Base-by-base conservation (phyloP, 2,888 invertebrate genomes). In the Alentia gelatinosa region DNA sequence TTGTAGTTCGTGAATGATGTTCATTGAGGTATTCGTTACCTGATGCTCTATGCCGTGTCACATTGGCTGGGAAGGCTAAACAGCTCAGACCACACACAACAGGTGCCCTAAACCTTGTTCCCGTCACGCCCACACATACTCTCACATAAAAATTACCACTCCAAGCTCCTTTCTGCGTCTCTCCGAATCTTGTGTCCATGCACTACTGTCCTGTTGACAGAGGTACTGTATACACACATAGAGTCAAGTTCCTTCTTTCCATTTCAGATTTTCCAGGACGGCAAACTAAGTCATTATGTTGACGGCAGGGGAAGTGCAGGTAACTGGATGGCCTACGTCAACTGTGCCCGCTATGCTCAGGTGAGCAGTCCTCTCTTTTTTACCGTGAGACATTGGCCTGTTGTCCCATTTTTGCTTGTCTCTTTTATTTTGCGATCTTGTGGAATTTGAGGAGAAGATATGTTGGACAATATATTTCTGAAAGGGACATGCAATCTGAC, bases 241-340 rank as follows among this genome's bases (percentile, higher is more conserved):
- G 37, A 37, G 37, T 75, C 35, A 75, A 75, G 75, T 75, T 35
- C 19, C 40, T 35, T 83, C 39, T 39, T 40, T 39, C 30, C 47
- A 15, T 83, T 47, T 94, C 95, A 96, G 96, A 94, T 96, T 12
- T 96, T 95, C 91, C 93, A 94, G 89, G 94, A 95, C 26, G 95
- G 95, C 4, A 94, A 94, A 63, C 92, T 96, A 40, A 95, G 95
- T 91, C 96, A 96, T 89, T 96, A 95, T 92, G 93, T 96, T 0
- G 96, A 96, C 92, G 96, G 95, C 0, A 92, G 95, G 23, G 95
- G 95, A 0, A 94, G 93, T 0, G 92, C 94, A 12, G 95, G 95
- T 68, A 95, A 95, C 93, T 96, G 96, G 96, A 96, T 96, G 96
- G 95, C 95, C 0, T 95, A 95, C 91, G 95, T 96, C 7, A 96